Conservation (phyloP, 2,888 invertebrate species). For the Listrodromus nycthemerus region DNA sequence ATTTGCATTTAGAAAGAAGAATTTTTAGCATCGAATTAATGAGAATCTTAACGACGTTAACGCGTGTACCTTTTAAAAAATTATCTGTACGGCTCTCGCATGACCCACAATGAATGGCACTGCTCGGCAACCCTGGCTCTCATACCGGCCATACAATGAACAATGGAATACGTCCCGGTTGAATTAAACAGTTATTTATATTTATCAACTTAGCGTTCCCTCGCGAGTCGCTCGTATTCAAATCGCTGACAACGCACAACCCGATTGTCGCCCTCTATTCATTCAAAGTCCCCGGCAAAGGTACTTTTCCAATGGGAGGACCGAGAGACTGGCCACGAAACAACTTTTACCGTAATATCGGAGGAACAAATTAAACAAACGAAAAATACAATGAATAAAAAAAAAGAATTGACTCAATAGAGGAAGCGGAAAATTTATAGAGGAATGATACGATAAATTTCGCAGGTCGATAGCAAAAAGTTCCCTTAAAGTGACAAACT, state of each 20-base stretch:
- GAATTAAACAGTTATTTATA: conserved; percentile 75
- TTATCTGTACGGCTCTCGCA: conserved; percentile 40
- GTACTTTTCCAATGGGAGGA: neutral
- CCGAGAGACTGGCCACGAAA: neutral
- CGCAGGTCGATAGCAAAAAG: conserved; percentile 1
- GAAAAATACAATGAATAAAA: neutral
- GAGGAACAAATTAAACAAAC: neutral
- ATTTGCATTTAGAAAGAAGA: neutral
- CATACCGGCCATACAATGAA: conserved; percentile 69
- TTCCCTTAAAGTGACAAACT: neutral
- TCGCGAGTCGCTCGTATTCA: conserved; percentile 52
- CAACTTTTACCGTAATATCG: neutral
- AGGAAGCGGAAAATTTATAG: conserved; percentile 3
- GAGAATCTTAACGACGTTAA: conserved; percentile 37
- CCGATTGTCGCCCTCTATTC: conserved; percentile 1
- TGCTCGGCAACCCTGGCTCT: conserved; percentile 31
- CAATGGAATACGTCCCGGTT: conserved; percentile 70
- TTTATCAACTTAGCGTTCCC: conserved; percentile 68
- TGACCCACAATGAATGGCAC: conserved; percentile 47
- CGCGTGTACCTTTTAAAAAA: conserved; percentile 48
- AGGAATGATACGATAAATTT: neutral
- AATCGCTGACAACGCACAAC: conserved; percentile 54
- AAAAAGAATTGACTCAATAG: neutral
- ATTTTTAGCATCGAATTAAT: neutral
- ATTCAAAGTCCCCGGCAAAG: neutral